Evolutionary conservation across 1,140 invertebrate species (phyloP).

Genomic region (Drosophila funebris): DNA sequence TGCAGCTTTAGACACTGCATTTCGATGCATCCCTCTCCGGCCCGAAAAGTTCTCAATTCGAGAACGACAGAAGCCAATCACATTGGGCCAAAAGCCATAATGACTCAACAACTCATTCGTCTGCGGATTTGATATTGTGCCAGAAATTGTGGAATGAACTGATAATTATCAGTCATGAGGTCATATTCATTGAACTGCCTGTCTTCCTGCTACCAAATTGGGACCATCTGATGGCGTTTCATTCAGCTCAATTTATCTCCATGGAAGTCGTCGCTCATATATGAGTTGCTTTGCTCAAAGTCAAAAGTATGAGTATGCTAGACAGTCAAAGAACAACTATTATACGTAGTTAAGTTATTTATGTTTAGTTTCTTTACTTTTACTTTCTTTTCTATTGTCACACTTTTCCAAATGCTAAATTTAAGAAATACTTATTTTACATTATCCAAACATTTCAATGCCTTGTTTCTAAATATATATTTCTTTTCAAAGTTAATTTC

Average conservation of each 20-base stretch:
- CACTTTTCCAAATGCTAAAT: no score
- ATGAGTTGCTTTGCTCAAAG: no score
- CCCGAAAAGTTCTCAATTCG: neutral
- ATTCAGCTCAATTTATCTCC: neutral
- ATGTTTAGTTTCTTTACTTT: no score
- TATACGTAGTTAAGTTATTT: no score
- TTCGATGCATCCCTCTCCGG: neutral
- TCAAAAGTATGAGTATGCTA: no score
- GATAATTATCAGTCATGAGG: constrained; percentile 3
- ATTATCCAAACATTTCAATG: no score
- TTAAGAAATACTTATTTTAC: no score
- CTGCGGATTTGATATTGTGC: neutral
- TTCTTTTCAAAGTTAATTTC: no score
- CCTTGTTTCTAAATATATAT: no score
- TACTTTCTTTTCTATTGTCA: no score
- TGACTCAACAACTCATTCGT: neutral
- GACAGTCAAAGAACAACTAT: no score
- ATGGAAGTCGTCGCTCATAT: no score
- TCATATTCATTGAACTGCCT: neutral
- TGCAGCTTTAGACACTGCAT: constrained; percentile 3
- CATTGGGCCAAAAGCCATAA: neutral
- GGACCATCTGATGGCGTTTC: neutral
- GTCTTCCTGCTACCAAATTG: neutral
- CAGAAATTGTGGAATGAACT: constrained; percentile 12
- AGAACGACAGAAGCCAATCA: constrained; percentile 1